Conservation (phyloP, 2,797 vertebrate genomes). For the Gymnodraco acuticeps region DNA sequence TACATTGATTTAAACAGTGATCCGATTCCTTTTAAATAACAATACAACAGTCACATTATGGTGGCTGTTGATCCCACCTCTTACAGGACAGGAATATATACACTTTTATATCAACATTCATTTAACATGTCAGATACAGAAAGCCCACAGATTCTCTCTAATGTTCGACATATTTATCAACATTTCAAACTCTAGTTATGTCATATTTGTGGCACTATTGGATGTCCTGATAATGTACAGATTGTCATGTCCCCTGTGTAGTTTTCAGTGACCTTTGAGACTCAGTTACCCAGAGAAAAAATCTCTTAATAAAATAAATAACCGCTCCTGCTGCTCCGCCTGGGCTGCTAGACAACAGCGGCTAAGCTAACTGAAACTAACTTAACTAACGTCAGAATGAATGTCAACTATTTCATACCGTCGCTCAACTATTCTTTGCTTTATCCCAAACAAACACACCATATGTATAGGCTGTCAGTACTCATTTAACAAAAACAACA, state of each 20-base stretch:
- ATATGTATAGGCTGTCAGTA: background rate
- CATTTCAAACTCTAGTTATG: background rate
- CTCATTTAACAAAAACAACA: background rate
- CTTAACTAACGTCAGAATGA: background rate
- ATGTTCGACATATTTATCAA: background rate
- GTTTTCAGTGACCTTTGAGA: constrained; percentile 7
- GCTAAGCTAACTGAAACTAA: constrained; percentile 12
- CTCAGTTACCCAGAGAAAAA: background rate
- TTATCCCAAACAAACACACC: rapidly evolving
- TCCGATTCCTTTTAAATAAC: no score
- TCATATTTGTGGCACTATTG: background rate
- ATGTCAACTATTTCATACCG: rapidly evolving
- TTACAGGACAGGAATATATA: background rate
- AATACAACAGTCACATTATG: background rate
- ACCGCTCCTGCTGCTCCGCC: background rate
- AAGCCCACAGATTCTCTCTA: background rate
- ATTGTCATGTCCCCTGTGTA: rapidly evolving
- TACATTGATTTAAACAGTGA: background rate
- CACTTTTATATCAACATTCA: no score
- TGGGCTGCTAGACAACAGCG: background rate
- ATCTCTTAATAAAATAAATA: constrained; percentile 45
- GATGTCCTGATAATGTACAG: no score
- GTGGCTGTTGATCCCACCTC: background rate
- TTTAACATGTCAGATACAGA: background rate
- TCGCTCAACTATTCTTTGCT: rapidly evolving